Evolutionary conservation across 2,797 vertebrate genomes (phyloP).

Genomic region (Malacoraja senta): DNA sequence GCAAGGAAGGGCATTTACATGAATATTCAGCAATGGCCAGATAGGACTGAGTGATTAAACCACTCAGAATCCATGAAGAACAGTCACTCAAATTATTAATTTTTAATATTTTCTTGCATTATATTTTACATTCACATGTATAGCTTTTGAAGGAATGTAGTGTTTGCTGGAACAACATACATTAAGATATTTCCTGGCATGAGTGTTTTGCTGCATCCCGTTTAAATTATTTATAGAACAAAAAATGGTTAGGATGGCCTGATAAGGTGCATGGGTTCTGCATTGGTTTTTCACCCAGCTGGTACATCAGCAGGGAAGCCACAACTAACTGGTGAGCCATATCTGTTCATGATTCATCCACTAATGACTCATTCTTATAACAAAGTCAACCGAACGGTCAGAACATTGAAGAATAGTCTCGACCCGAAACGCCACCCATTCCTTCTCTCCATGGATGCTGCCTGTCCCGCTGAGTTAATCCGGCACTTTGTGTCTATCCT

Average conservation of each 20-base stretch:
- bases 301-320: background rate
- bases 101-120: background rate
- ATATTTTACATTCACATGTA: background rate
- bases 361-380: background rate
- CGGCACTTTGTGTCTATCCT: too few relatives aligned
- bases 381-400: background rate
- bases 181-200: background rate
- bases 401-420: too few relatives aligned
- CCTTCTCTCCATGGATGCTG: too few relatives aligned
- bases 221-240: background rate
- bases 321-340: background rate
- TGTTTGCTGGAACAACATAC: background rate
- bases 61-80: background rate
- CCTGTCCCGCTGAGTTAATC: too few relatives aligned
- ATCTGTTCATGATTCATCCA: background rate
- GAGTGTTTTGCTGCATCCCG: background rate
- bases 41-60: background rate
- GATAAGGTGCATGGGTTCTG: background rate
- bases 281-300: background rate
- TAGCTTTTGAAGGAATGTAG: background rate
- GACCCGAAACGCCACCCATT: too few relatives aligned
- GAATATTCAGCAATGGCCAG: background rate
- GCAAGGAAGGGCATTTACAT: background rate
- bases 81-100: background rate
- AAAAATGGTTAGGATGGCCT: background rate